A percentile compares a stretch with the other conserved stretches of the same genome.
Evolutionary conservation across 92 coral and sea anemone species (phyloP).

Genomic region (Phenganax marumi): DNA sequence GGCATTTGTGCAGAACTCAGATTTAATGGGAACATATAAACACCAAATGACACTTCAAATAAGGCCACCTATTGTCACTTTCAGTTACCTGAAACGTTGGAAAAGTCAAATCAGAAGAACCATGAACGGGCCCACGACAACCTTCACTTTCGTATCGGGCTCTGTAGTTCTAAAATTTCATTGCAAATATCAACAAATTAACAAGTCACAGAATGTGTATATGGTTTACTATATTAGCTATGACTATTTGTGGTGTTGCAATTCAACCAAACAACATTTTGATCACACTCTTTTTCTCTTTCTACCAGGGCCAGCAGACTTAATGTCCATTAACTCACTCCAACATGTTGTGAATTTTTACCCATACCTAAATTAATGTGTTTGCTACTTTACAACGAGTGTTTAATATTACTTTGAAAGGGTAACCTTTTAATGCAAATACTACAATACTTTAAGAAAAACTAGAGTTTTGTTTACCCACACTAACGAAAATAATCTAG

Average conservation of each 20-base stretch:
- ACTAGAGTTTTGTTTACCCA: no score
- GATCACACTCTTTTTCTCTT: no score
- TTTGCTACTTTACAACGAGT: not conserved
- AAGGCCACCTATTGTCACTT: not conserved
- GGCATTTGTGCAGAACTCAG: not conserved
- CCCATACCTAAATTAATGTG: not conserved
- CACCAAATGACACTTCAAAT: not conserved
- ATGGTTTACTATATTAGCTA: not conserved
- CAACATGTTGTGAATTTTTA: not conserved
- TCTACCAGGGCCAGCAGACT: no score
- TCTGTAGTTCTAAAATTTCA: slow-evolving; percentile 73
- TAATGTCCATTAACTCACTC: no score
- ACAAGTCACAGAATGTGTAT: not conserved
- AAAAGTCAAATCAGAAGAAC: slow-evolving; percentile 77
- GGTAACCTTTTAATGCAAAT: not conserved
- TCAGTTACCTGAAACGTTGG: slow-evolving; percentile 83
- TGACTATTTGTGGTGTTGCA: not conserved
- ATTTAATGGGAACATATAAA: not conserved
- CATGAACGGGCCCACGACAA: slow-evolving; percentile 98
- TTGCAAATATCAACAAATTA: not conserved
- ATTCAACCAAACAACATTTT: no score
- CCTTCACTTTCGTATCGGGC: slow-evolving; percentile 99
- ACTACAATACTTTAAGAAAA: not conserved
- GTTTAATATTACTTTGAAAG: not conserved
- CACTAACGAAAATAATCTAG: no score